phyloP scores from a whole-genome alignment of 2,113 vertebrate species.

The Cyanoderma ruficeps region DNA sequence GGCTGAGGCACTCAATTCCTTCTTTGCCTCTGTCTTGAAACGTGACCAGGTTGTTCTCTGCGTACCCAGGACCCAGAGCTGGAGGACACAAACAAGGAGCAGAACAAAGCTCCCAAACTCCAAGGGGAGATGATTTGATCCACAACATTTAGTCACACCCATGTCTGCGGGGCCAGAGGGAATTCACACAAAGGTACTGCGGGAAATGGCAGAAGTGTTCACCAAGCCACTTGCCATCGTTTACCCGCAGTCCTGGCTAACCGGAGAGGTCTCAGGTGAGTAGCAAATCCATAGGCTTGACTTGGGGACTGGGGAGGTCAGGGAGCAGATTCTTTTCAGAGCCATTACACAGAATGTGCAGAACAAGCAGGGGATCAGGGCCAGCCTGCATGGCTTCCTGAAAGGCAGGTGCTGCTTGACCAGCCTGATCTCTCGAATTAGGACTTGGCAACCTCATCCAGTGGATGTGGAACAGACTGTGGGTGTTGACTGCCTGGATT shows the following conservation, averaged over 20 bases:
- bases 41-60: background rate
- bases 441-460: background rate
- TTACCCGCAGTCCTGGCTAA: background rate
- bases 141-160: background rate
- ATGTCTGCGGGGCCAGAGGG: background rate
- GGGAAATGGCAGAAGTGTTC: background rate
- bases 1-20: background rate
- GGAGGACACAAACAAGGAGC: background rate
- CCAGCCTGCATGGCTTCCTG: background rate
- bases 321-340: background rate
- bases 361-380: background rate
- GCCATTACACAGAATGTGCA: rapidly evolving
- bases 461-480: too few relatives aligned
- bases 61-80: rapidly evolving
- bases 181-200: background rate
- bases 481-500: too few relatives aligned
- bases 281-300: background rate
- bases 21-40: background rate
- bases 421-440: background rate
- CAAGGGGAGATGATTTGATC: background rate
- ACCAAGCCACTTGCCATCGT: background rate
- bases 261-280: background rate
- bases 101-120: background rate
- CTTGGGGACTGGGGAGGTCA: background rate
- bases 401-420: background rate